These are phyloP conservation scores for Piaya cayana DNA, from an alignment of 2,113 vertebrate genomes.

Conservation along the genomic window DNA sequence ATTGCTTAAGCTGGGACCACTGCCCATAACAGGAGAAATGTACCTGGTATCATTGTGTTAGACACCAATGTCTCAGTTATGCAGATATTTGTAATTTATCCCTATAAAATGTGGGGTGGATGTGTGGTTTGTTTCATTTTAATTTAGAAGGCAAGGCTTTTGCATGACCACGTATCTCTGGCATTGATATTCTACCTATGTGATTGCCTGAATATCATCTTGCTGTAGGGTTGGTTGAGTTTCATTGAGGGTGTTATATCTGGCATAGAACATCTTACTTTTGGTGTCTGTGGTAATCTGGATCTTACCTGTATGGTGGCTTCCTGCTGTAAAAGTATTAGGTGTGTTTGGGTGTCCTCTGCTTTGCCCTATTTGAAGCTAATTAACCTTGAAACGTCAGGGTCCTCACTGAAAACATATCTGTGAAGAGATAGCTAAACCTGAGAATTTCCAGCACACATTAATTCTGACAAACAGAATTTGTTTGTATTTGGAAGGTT, in stretches of 20 bases:
- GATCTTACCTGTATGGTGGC: background rate
- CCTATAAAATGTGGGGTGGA: background rate
- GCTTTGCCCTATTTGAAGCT: background rate
- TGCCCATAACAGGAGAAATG: background rate
- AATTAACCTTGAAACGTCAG: background rate
- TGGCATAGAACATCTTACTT: background rate
- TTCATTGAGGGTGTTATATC: background rate
- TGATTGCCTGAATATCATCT: background rate
- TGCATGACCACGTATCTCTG: background rate
- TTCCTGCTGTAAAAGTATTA: background rate
- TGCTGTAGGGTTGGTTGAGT: background rate
- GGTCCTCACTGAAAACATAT: background rate
- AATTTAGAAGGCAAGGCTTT: background rate
- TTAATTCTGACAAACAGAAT: background rate
- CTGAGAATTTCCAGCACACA: background rate
- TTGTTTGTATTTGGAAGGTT: background rate
- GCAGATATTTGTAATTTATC: background rate
- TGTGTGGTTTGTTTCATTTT: background rate
- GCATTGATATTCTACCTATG: background rate
- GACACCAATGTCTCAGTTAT: background rate
- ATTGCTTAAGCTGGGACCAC: background rate
- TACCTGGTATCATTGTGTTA: accelerated
- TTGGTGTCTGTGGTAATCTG: background rate
- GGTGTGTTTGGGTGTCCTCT: background rate
- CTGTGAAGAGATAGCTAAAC: background rate